These are phyloP conservation scores for Pterophyllum scalare DNA, from an alignment of 2,113 vertebrate species.

Conservation along the genomic window DNA sequence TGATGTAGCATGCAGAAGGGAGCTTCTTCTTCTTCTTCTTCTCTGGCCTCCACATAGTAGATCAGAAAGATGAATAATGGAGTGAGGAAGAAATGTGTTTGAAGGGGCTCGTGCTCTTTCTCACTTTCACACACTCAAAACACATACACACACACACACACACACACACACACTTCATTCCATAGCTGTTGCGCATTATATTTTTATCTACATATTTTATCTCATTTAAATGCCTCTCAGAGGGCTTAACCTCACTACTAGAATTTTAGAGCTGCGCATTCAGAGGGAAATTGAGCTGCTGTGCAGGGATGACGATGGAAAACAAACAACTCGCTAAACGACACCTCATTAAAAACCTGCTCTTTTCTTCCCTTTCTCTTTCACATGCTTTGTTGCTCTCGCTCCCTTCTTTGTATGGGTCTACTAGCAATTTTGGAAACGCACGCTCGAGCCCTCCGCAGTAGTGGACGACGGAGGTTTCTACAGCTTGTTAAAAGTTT, in stretches of 20 bases:
- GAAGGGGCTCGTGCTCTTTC: no score
- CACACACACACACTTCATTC: not conserved
- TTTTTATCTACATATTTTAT: slow-evolving; percentile 25
- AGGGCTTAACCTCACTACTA: slow-evolving; percentile 6
- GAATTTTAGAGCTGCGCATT: slow-evolving; percentile 12
- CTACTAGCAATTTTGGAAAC: slow-evolving; percentile 7
- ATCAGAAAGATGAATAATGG: slow-evolving; percentile 21
- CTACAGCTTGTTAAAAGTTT: slow-evolving; percentile 23
- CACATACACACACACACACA: not conserved
- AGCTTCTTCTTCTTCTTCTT: slow-evolving; percentile 27
- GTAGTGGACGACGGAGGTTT: slow-evolving; percentile 10
- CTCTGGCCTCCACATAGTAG: slow-evolving; percentile 29
- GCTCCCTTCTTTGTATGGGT: not conserved
- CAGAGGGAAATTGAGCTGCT: slow-evolving; percentile 16
- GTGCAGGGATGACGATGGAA: slow-evolving; percentile 26
- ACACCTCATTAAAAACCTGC: slow-evolving; percentile 21
- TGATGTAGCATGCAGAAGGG: slow-evolving; percentile 32
- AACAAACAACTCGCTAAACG: not conserved
- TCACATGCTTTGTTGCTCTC: not conserved
- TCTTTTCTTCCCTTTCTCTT: not conserved
- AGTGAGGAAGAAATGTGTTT: not conserved
- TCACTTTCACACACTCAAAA: no score
- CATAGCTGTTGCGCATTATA: not conserved
- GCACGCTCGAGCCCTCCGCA: not conserved
- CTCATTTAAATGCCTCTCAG: slow-evolving; percentile 11